Conservation (phyloP, 2,888 invertebrate genomes). For the Drosophila pseudotalamancana region DNA sequence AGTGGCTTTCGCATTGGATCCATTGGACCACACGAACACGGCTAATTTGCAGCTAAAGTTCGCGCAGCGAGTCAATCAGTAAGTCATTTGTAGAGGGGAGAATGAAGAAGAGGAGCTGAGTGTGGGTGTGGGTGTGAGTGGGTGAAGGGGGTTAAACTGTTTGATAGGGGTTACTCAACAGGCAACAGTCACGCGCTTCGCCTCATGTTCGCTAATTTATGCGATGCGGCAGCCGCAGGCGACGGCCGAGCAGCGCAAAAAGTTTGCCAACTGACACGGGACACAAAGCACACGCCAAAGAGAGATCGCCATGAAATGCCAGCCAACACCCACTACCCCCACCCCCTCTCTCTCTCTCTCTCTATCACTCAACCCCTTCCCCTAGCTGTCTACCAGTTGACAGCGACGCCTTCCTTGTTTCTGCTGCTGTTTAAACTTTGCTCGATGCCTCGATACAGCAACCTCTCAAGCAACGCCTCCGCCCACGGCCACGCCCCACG, state of each 20-base stretch:
- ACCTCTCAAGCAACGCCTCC: not conserved
- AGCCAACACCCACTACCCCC: not conserved
- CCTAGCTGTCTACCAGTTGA: conserved; percentile 3
- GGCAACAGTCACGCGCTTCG: conserved; percentile 54
- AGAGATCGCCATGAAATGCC: conserved; percentile 5
- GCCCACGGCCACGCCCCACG: conserved; percentile 5
- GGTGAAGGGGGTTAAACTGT: not conserved
- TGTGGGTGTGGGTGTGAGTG: not conserved
- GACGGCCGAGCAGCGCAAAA: conserved; percentile 45
- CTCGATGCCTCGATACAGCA: conserved; percentile 25
- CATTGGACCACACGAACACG: conserved; percentile 49
- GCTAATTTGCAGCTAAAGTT: conserved; percentile 53
- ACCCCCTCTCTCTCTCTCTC: not conserved
- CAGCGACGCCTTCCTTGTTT: conserved; percentile 34
- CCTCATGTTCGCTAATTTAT: conserved; percentile 76
- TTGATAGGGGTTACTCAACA: conserved; percentile 25
- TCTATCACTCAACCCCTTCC: not conserved
- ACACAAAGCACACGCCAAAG: conserved; percentile 15
- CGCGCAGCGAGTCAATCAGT: conserved; percentile 63
- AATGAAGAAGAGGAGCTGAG: not conserved
- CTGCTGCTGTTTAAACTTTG: conserved; percentile 61
- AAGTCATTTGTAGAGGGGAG: conserved; percentile 50
- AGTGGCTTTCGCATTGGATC: conserved; percentile 31
- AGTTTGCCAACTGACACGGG: conserved; percentile 56
- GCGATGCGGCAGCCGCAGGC: conserved; percentile 60